Evolutionary conservation across 2,113 vertebrate species (phyloP), one percentile per base, ranked within the genome.

Genomic region (Boulengeromyrus knoepffleri): DNA sequence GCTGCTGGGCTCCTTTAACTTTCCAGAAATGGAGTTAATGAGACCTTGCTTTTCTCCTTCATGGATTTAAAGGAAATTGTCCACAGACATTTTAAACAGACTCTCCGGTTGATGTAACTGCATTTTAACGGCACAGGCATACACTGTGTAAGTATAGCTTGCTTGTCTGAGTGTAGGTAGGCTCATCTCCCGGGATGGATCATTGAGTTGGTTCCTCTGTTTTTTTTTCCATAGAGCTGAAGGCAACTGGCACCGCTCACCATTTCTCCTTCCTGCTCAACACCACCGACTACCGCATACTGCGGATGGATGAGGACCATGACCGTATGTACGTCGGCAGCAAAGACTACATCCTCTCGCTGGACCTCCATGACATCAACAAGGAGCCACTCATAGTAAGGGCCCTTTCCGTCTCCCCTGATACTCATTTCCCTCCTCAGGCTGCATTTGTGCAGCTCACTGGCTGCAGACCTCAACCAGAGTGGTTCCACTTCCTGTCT

Each of bases 301-400:
- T 99, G 89, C 96, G 97, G 89, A 99, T 99, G 96, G 99, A 99
- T 1, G 98, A 99, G 93, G 99, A 99, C 96, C 99, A 99, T 0
- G 99, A 99, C 94, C 98, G 99, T 92, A 99, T 99, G 98, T 99
- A 99, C 0, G 97, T 99, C 95, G 99, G 98, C 94, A 99, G 98
- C 97, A 99, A 99, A 95, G 98, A 99, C 95, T 99, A 98, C 0
- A 96, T 99, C 93, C 96, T 99, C 46, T 99, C 99, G 0, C 94
- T 99, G 95, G 98, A 99, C 92, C 96, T 99, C 87, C 98, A 99
- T 0, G 98, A 99, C 95, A 99, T 99, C 97, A 99, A 99, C 95
- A 97, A 98, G 84, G 98, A 99, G 94, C 99, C 99, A 5, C 97
- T 99, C 92, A 99, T 99, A 10, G 98, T 99, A 97, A 99, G 96